These are phyloP conservation scores for Pimephales promelas DNA, from an alignment of 2,113 vertebrate genomes.

Conservation along the genomic window DNA sequence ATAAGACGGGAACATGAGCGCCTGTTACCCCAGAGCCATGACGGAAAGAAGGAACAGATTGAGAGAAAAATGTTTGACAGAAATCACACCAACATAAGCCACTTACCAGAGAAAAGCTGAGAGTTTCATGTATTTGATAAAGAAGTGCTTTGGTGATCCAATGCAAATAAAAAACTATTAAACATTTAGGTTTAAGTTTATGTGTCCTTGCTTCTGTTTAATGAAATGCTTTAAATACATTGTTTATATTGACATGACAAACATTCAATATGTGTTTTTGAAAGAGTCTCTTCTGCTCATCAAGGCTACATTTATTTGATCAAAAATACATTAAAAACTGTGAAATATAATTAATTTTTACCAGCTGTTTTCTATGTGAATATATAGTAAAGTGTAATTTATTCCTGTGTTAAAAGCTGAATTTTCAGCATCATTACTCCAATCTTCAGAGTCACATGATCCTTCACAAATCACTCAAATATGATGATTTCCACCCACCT, in stretches of 20 bases:
- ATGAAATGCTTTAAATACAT: not conserved
- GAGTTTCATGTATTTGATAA: no score
- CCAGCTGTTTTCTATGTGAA: not conserved
- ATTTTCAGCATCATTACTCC: not conserved
- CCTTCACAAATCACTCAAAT: not conserved
- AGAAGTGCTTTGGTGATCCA: no score
- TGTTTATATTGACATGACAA: not conserved
- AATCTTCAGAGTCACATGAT: not conserved
- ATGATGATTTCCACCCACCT: not conserved
- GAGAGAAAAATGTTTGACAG: constrained; percentile 25
- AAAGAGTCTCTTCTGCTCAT: not conserved
- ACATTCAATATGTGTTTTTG: not conserved
- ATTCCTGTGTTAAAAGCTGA: not conserved
- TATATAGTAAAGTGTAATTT: not conserved
- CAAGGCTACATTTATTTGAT: not conserved
- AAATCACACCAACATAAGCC: constrained; percentile 39
- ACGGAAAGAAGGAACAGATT: not conserved
- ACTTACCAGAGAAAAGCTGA: constrained; percentile 32
- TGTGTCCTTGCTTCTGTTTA: not conserved
- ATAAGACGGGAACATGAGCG: constrained; percentile 50
- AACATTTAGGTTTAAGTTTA: not conserved
- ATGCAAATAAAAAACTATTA: constrained; percentile 26
- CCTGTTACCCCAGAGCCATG: constrained; percentile 44
- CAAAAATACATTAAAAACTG: not conserved
- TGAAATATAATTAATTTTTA: not conserved